Evolutionary conservation across 2,888 invertebrate genomes (phyloP), one percentile per base, ranked within the genome.

Genomic region (Heteromurus nitidus): DNA sequence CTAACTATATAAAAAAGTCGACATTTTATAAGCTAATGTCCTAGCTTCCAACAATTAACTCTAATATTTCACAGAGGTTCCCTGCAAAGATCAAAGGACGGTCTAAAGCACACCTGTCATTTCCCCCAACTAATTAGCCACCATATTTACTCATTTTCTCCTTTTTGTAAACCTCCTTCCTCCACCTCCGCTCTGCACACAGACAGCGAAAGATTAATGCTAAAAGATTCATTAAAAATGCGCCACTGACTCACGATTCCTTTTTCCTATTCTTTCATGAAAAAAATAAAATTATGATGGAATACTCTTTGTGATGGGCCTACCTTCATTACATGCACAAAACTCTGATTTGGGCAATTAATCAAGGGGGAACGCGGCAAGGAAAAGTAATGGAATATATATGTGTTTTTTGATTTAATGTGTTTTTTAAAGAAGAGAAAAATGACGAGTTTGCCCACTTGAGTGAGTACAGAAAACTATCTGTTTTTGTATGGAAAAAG

Each of bases 181-280:
- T 72, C 60, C 60, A 60, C 60, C 60, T 60, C 72, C 60, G 18
- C 60, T 60, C 72, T 44, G 18, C 60, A 72, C 24, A 69, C 30
- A 67, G 7, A 53, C 2, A 69, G 26, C 18, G 47, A 73, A 28
- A 64, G 62, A 73, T 73, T 47, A 64, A 73, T 65, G 75, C 26
- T 31, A 13, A 9, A 74, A 50, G 22, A 44, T 75, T 75, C 75
- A 75, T 75, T 75, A 75, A 65, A 73, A 65, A 75, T 65, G 50
- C 75, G 75, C 55, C 75, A 75, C 65, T 75, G 36, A n/a, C 28
- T 75, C 75, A 65, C 65, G 42, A 65, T 55, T 75, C 7, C 36
- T 36, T 5, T 47, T 50, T 50, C 70, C 16, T 72, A 36, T 60
- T 11, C 55, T 47, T 16, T 31, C 18, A 50, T 20, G 36, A 9